Base-by-base conservation (phyloP, 2,888 invertebrate species). In the Lepetodrilus schrolli region DNA sequence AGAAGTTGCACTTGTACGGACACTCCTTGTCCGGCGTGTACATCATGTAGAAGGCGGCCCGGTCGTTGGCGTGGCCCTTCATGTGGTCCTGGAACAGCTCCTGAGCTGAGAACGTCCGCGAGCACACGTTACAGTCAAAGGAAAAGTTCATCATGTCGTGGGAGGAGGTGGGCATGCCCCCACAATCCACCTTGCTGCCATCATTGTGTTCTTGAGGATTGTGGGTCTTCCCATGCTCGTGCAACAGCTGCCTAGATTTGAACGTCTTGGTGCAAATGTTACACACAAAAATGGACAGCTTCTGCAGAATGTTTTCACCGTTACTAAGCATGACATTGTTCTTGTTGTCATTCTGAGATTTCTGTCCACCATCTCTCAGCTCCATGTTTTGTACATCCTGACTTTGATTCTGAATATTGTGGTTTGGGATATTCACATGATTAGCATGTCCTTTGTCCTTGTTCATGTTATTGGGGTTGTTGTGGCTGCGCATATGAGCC, bases 1-100 rank as follows among this genome's bases (percentile, higher is more conserved):
- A 68, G 68, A 68, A 43, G 47, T 68, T 68, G 26, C 68, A 68
- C n/a, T 38, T 43, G 68, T 68, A 68, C 17, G 68, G 68, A 13
- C 38, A 43, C 23, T 68, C 68, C 26, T 38, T 47, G 17, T 68
- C 43, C 4, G 68, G 43, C 1, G 68, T 68, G 68, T 68, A 68
- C 43, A 47, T 68, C 68, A 68, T 68, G 68, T 68, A 68, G 26
- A 26, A 23, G 43, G 68, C 68, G 10, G 43, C 68, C n/a, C 68
- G 38, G 47, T 68, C 68, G 13, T 43, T 38, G 3, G 23, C 43
- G 21, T 68, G 68, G 4, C 43, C 21, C 43, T 47, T 68, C 68
- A 68, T 68, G 68, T 68, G 68, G 43, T 68, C 68, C 21, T 68
- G 43, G 30, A 68, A 68, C 68, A 68, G 26, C 68, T 68, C 68